A percentile compares a stretch with the other conserved stretches of the same genome.
Conservation (phyloP, 2,113 vertebrate genomes). For the Brienomyrus longianalis region DNA sequence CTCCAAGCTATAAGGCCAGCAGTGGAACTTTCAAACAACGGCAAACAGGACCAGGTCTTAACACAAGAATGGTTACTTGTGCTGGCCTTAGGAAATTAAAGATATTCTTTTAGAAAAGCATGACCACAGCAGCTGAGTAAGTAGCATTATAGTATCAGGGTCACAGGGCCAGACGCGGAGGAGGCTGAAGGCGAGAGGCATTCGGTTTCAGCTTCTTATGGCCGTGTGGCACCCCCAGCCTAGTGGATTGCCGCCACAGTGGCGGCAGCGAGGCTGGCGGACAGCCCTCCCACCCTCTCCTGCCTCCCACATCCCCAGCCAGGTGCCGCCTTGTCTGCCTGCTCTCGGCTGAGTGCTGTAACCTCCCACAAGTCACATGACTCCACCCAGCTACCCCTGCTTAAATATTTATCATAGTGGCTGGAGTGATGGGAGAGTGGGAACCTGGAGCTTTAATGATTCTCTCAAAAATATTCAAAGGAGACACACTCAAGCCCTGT, state of each 20-base stretch:
- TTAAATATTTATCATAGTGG: background rate
- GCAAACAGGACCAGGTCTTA: background rate
- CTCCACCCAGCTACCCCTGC: background rate
- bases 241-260: background rate
- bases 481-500: background rate
- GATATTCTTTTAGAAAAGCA: background rate
- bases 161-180: background rate
- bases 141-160: background rate
- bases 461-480: background rate
- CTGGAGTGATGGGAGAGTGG: background rate
- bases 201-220: background rate
- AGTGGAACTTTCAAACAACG: background rate
- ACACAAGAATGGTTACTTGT: background rate
- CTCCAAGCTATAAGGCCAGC: background rate
- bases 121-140: background rate
- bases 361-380: background rate
- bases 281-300: background rate
- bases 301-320: background rate
- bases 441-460: background rate
- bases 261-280: background rate
- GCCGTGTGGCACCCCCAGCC: background rate
- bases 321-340: background rate
- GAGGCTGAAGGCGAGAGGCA: background rate
- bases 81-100: background rate
- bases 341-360: background rate